phyloP scores from a whole-genome alignment of 2,888 invertebrate genomes.

The Epirrhoe tristata region DNA sequence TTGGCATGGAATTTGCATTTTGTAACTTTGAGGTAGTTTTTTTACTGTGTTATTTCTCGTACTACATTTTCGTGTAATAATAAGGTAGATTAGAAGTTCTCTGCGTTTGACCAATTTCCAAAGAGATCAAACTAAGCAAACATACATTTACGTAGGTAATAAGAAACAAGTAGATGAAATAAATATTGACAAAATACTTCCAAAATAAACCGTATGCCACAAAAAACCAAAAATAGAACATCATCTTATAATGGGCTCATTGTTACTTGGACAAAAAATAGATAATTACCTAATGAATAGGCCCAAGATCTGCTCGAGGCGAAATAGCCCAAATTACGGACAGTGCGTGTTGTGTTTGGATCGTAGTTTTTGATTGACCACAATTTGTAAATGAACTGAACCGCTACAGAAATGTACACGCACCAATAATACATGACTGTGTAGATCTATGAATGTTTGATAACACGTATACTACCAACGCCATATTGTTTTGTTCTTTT shows the following conservation, averaged over 20 bases:
- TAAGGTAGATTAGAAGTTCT: too few relatives aligned
- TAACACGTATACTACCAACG: not conserved
- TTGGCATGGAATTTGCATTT: constrained; percentile 19
- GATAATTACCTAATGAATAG: constrained; percentile 68
- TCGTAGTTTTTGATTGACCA: constrained; percentile 34
- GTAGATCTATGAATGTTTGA: not conserved
- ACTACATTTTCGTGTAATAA: not conserved
- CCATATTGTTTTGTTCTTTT: too few relatives aligned
- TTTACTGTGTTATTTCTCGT: not conserved
- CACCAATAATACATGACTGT: not conserved
- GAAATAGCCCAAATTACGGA: constrained; percentile 46
- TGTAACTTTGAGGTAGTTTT: constrained; percentile 2
- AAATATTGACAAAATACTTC: constrained; percentile 13
- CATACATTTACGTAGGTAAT: not conserved
- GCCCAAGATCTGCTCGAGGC: constrained; percentile 47
- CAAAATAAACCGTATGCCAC: constrained; percentile 10
- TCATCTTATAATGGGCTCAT: constrained; percentile 36
- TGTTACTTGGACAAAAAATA: constrained; percentile 62
- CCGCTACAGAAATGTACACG: not conserved
- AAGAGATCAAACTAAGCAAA: not conserved
- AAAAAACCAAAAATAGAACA: constrained; percentile 20
- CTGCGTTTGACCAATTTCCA: not conserved
- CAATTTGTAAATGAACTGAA: constrained; percentile 28
- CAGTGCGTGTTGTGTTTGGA: constrained; percentile 46
- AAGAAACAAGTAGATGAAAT: not conserved